Conservation (phyloP, 1,140 invertebrate species). For the Drosophila albomicans region DNA sequence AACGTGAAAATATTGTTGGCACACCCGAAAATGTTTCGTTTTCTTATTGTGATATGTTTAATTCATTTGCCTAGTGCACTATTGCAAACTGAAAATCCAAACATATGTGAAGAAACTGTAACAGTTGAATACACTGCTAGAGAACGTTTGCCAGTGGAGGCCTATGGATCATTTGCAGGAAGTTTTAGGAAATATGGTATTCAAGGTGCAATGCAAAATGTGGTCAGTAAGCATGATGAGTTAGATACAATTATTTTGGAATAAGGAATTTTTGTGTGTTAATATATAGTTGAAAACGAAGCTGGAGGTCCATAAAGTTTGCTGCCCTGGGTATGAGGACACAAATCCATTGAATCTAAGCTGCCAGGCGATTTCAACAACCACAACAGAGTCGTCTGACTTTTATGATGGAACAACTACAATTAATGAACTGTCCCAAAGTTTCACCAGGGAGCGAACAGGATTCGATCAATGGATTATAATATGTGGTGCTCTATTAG, state of each 20-base stretch:
- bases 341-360: not conserved
- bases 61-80: not conserved
- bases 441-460: not conserved
- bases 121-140: not conserved
- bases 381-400: not conserved
- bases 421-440: not conserved
- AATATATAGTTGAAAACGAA: conserved; percentile 41
- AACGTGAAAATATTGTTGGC: not conserved
- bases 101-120: not conserved
- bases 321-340: conserved; percentile 45
- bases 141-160: conserved; percentile 14
- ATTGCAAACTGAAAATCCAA: conserved; percentile 14
- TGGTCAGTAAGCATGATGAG: conserved; percentile 13
- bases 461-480: not conserved
- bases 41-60: not conserved
- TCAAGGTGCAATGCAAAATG: not conserved
- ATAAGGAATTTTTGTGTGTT: not conserved
- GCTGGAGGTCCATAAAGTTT: conserved; percentile 18
- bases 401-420: not conserved
- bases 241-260: not conserved
- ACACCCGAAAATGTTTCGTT: not conserved
- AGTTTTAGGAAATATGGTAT: not conserved
- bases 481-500: not conserved
- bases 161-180: conserved; percentile 6
- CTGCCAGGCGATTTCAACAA: conserved; percentile 12